These are phyloP conservation scores for Lethocerus indicus DNA, from an alignment of 1,140 invertebrate genomes.

Conservation along the genomic window DNA sequence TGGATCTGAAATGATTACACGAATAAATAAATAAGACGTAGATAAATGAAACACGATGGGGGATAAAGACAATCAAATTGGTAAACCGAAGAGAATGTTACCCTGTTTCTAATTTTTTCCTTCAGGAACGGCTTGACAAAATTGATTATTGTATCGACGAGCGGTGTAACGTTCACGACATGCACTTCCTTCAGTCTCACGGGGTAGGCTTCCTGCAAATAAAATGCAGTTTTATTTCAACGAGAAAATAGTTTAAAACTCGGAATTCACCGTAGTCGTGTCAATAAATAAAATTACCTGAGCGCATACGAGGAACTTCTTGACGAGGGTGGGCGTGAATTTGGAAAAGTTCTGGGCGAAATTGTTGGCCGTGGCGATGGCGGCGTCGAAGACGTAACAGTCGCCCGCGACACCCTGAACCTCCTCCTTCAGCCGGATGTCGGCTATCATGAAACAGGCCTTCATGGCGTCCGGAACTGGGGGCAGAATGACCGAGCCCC, in stretches of 20 bases:
- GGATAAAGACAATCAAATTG: too few relatives aligned
- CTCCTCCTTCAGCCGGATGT: constrained; percentile 58
- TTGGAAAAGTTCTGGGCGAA: constrained; percentile 58
- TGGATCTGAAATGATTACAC: constrained; percentile 36
- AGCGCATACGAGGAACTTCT: constrained; percentile 66
- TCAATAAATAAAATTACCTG: constrained; percentile 29
- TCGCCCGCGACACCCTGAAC: constrained; percentile 59
- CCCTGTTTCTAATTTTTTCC: constrained; percentile 64
- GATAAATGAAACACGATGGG: too few relatives aligned
- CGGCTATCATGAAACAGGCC: constrained; percentile 62
- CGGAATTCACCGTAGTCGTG: not conserved
- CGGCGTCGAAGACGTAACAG: constrained; percentile 59
- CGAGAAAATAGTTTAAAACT: not conserved
- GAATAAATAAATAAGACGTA: too few relatives aligned
- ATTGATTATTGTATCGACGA: constrained; percentile 64
- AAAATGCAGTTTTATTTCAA: not conserved
- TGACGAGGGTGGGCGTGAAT: constrained; percentile 52
- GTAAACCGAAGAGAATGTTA: constrained; percentile 20
- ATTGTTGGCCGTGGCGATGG: constrained; percentile 48
- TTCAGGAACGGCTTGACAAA: constrained; percentile 72
- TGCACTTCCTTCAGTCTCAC: constrained; percentile 72
- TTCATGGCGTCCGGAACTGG: constrained; percentile 54
- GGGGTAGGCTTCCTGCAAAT: constrained; percentile 57
- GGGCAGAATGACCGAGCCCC: constrained; percentile 32
- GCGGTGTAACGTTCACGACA: constrained; percentile 61